These are phyloP conservation scores for Trachemys scripta DNA, from an alignment of 2,113 vertebrate species.

Conservation along the genomic window DNA sequence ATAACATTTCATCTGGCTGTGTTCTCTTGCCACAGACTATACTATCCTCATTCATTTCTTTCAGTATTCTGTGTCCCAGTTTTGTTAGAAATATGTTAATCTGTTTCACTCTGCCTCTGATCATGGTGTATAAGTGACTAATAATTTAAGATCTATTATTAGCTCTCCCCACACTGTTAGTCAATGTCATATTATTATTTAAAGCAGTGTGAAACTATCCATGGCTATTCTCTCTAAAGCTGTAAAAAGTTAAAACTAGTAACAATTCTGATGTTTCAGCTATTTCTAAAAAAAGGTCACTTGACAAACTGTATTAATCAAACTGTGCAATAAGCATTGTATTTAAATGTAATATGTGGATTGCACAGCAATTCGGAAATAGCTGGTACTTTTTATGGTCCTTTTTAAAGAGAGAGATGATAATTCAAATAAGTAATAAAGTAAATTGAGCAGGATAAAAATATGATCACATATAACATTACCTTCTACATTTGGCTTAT, in stretches of 20 bases:
- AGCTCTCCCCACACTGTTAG: conserved; percentile 58
- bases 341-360: neutral
- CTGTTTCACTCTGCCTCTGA: conserved; percentile 44
- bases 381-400: neutral
- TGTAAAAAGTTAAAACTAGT: conserved; percentile 51
- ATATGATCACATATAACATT: neutral
- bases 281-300: conserved; percentile 29
- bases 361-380: neutral
- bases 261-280: conserved; percentile 28
- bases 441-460: neutral
- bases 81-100: conserved; percentile 36
- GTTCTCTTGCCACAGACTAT: neutral
- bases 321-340: neutral
- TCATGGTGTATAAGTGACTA: conserved; percentile 64
- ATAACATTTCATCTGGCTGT: neutral
- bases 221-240: conserved; percentile 53
- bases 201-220: conserved; percentile 60
- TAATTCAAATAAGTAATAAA: neutral
- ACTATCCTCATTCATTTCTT: neutral
- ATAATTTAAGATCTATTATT: conserved; percentile 73
- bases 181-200: conserved; percentile 70
- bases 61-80: conserved; percentile 47
- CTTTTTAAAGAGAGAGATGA: neutral
- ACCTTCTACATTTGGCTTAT: neutral
- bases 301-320: neutral